Base-by-base conservation (phyloP, 2,113 vertebrate species). In the Mastomys natalensis region DNA sequence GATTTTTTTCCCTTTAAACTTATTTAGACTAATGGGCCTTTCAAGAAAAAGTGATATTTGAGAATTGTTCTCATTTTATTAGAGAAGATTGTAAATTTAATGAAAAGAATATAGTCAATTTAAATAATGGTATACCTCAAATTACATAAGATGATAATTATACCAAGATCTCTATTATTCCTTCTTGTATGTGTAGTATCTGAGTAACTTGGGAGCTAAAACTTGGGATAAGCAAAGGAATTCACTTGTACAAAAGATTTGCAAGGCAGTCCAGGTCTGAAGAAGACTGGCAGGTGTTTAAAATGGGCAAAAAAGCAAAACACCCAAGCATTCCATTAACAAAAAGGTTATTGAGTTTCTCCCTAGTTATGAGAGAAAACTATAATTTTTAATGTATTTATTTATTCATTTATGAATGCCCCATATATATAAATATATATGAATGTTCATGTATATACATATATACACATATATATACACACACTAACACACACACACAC, bases 21-120 rank as follows among this genome's bases (percentile, higher is more conserved):
- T 15, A 72, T 80, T 93, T 88, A 90, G 34, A 29, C 31, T 31
- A 81, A 60, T 40, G 29, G 68, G 37, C 85, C 72, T 96, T 93
- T 93, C 7, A 87, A 90, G 9, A 9, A 89, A 78, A 96, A 94
- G 19, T 66, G 17, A 48, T 94, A 40, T 94, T 93, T 80, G 80
- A 77, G 19, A 87, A 90, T 81, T 84, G 58, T 94, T 94, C 92
- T 68, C 66, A 43, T n/a, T 81, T 81, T 55, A 60, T 43, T 90
- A 92, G 34, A 84, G 5, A 90, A 78, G 11, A 80, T 66, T 60
- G 21, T 76, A 66, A 70, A 82, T 90, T 53, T 80, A 95, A 68
- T 94, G 29, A 90, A 94, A 94, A 82, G 4, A 9, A 90, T n/a
- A 73, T 64, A 68, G 43, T 76, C 81, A 70, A 82, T 74, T 89